Conservation (phyloP, 2,797 vertebrate species). For the Bradypus variegatus region DNA sequence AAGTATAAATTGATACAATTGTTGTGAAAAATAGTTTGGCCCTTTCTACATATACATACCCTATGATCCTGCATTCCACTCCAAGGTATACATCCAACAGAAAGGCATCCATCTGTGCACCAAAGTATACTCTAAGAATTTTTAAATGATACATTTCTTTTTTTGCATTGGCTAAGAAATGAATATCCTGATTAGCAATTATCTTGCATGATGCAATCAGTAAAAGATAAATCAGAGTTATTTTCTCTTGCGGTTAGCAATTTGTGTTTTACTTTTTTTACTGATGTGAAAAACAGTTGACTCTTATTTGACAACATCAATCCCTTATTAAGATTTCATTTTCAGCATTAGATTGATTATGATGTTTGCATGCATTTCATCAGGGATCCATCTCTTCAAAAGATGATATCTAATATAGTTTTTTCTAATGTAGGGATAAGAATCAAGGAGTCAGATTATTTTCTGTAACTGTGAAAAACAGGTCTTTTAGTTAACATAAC, state of each 20-base stretch:
- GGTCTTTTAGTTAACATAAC: slow-evolving; percentile 17
- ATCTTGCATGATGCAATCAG: slow-evolving; percentile 58
- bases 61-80: not conserved
- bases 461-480: not conserved
- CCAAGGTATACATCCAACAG: not conserved
- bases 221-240: slow-evolving; percentile 11
- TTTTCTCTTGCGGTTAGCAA: not conserved
- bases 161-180: slow-evolving; percentile 24
- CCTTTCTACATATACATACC: not conserved
- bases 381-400: not conserved
- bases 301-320: not conserved
- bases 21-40: not conserved
- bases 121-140: not conserved
- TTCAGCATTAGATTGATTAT: not conserved
- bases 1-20: not conserved
- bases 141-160: not conserved
- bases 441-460: slow-evolving; percentile 13
- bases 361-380: not conserved
- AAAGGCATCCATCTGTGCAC: not conserved
- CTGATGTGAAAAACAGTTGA: slow-evolving; percentile 15
- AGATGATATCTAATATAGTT: not conserved
- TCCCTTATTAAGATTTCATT: not conserved
- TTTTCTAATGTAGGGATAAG: not conserved
- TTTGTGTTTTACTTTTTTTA: slow-evolving; percentile 4
- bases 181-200: slow-evolving; percentile 47